Conservation (phyloP, 2,113 vertebrate genomes). For the Carettochelys insculpta region DNA sequence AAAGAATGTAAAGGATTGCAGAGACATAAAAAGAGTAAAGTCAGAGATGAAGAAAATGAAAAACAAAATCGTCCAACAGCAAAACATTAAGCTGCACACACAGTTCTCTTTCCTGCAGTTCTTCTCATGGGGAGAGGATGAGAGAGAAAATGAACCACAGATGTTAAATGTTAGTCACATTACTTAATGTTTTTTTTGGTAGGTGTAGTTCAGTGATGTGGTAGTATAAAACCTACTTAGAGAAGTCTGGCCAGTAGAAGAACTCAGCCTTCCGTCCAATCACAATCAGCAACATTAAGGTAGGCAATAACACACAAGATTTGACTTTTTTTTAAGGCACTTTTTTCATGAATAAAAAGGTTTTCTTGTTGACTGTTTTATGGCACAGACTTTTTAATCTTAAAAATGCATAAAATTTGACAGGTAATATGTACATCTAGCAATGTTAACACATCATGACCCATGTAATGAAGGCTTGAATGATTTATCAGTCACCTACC, state of each 20-base stretch:
- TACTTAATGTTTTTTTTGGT: too few species aligned
- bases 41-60: neutral
- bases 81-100: rapidly evolving
- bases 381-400: slow-evolving; percentile 63
- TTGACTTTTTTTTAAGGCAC: slow-evolving; percentile 44
- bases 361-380: slow-evolving; percentile 65
- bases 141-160: neutral
- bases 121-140: neutral
- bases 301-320: slow-evolving; percentile 28
- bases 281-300: neutral
- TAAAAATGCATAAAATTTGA: slow-evolving; percentile 65
- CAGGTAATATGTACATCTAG: slow-evolving; percentile 66
- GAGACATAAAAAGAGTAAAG: neutral
- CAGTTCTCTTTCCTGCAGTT: neutral
- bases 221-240: neutral
- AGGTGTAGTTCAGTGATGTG: neutral
- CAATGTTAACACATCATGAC: slow-evolving; percentile 64
- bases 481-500: slow-evolving; percentile 64
- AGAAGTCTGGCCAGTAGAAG: neutral
- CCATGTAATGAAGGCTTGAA: slow-evolving; percentile 51
- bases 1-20: neutral
- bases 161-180: neutral
- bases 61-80: neutral
- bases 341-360: slow-evolving; percentile 55
- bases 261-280: slow-evolving; percentile 12